Evolutionary conservation across 2,113 vertebrate genomes (phyloP).

Genomic region (Grus americana): DNA sequence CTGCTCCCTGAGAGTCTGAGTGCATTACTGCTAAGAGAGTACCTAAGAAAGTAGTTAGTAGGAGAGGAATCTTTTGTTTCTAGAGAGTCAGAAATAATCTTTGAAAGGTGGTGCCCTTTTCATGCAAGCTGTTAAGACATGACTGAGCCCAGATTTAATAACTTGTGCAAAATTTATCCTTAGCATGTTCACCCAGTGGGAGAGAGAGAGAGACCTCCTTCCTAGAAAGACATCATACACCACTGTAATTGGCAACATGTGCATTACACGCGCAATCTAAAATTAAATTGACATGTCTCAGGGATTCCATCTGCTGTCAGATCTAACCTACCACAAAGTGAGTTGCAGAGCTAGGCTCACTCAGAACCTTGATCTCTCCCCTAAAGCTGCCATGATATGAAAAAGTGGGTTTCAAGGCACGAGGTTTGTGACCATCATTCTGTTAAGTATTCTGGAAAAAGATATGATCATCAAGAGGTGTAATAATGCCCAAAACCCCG

Average conservation of each 20-base stretch:
- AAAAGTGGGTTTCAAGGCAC: not conserved
- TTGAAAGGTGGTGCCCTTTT: not conserved
- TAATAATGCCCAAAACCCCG: not conserved
- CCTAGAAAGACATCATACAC: conserved; percentile 4
- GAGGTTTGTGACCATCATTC: not conserved
- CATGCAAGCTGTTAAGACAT: not conserved
- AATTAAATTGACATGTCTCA: conserved; percentile 30
- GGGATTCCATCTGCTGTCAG: conserved; percentile 28
- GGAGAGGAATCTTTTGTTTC: not conserved
- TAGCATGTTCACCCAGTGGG: conserved; percentile 2
- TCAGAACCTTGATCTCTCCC: not conserved
- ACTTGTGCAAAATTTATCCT: conserved; percentile 6
- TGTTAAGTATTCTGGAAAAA: not conserved
- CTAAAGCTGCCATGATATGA: not conserved
- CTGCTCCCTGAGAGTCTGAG: not conserved
- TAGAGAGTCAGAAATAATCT: not conserved
- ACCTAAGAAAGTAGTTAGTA: not conserved
- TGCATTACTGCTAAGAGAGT: not conserved
- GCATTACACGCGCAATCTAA: not conserved
- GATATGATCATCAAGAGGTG: not conserved
- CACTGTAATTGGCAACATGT: conserved; percentile 12
- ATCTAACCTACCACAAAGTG: conserved; percentile 6
- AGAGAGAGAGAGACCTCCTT: conserved; percentile 13
- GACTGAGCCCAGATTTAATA: not conserved
- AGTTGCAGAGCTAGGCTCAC: not conserved